These are phyloP conservation scores for Eptesicus fuscus DNA, from an alignment of 2,113 vertebrate genomes.

Conservation along the genomic window DNA sequence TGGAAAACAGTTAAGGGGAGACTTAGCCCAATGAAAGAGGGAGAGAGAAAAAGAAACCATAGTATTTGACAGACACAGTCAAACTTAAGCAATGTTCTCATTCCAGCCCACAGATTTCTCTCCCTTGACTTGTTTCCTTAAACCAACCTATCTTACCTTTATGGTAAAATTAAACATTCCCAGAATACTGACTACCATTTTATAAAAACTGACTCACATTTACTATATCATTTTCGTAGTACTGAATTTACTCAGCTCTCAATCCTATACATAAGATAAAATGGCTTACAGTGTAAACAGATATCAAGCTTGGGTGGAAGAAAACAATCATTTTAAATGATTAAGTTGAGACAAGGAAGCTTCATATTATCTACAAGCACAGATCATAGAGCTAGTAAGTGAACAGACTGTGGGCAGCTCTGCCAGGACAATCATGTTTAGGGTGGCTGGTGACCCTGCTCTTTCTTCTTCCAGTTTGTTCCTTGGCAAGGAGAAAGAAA, in stretches of 20 bases:
- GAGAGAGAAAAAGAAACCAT: not conserved
- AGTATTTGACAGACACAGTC: not conserved
- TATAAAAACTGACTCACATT: constrained; percentile 12
- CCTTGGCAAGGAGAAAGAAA: not conserved
- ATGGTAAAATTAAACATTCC: not conserved
- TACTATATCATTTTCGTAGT: not conserved
- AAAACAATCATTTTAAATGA: not conserved
- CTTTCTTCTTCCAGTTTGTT: not conserved
- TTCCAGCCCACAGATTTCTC: not conserved
- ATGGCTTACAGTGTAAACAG: not conserved
- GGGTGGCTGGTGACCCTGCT: not conserved
- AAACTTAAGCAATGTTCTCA: not conserved
- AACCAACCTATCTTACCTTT: not conserved
- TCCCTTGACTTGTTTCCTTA: not conserved
- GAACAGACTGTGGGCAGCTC: not conserved
- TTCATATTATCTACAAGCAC: not conserved
- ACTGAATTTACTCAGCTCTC: not conserved
- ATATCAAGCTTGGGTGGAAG: not conserved
- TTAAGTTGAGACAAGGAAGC: not conserved
- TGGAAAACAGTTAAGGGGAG: not conserved
- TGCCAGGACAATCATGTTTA: not conserved
- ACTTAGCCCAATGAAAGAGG: not conserved
- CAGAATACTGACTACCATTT: not conserved
- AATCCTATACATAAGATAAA: not conserved
- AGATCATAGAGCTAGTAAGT: not conserved